Base-by-base conservation (phyloP, 2,113 vertebrate genomes). In the Macrotus californicus region DNA sequence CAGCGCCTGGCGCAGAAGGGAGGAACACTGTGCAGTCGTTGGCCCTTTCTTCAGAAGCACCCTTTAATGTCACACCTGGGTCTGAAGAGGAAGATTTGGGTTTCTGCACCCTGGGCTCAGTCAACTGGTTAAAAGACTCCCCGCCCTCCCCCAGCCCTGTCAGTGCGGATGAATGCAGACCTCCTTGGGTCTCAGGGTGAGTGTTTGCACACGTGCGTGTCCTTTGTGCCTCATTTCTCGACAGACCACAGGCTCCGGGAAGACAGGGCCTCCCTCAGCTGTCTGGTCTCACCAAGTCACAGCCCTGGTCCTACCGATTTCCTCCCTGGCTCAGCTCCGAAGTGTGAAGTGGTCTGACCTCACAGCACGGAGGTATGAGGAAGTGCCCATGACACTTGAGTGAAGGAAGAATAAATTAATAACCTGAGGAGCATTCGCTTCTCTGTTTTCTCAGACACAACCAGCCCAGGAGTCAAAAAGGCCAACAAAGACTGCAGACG, bases 271-370 rank as follows among this genome's bases (percentile, higher is more conserved):
- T 50, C 19, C 7, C 34, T 7, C 56, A 48, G 41, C 54, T 64
- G 46, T 67, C 67, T 2, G 8, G 14, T 76, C 72, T 61, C 7
- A 14, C n/a, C 75, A 12, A 39, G 21, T 43, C 2, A 0, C 6
- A 0, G 39, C 79, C 39, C 83, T 12, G 2, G 34, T 4, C 36
- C 61, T 39, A 15, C 6, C 0, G 8, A 56, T 46, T 82, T 89
- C 92, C 93, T 70, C 67, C 41, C 88, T 67, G 91, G 88, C 75
- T 86, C 56, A 6, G 26, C 46, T 3, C 89, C 69, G 61, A 39
- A 50, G 43, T 75, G 69, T 69, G 85, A 95, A 77, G 46, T 6
- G 31, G 34, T 21, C 39, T 67, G 75, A 67, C 43, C n/a, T 22
- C 56, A 1, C 2, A 4, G 52, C 56, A 36, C 48, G 56, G 22